Evolutionary conservation across 2,113 vertebrate species (phyloP), one percentile per base, ranked within the genome.

Genomic region (Microtus pennsylvanicus): DNA sequence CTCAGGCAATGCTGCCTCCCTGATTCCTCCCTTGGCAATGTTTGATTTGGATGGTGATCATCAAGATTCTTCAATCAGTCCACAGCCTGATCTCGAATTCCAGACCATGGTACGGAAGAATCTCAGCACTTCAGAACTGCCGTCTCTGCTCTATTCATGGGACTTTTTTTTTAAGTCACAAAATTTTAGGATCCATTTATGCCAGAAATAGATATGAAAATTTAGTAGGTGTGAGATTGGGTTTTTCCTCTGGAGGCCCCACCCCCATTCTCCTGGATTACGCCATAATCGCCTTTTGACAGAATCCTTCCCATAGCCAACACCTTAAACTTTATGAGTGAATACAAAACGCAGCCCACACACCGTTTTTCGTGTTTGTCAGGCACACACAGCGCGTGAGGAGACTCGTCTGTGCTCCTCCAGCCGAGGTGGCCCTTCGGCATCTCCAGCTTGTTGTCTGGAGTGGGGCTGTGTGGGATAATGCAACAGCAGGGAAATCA

Each of bases 181-280:
- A 95, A 89, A 94, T 96, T 97, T 96, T 93, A 95, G 95, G 89
- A 90, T 94, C 90, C 63, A 81, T 96, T 96, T 94, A 87, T 94
- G 67, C 86, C 87, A 74, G 63, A 96, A 96, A 91, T 87, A 96
- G 95, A 95, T 86, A 96, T 87, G 95, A 96, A 97, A 95, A 95
- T 98, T 94, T 95, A 96, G 82, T 96, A 96, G 90, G 89, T 95
- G 77, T 96, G 96, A 97, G 97, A 97, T 87, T 94, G 96, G 50
- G 92, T 89, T 92, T 95, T 93, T 91, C 90, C 82, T 97, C 92
- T 21, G 8, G 63, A 94, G 67, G 61, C 30, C 19, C 3, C 55
- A n/a, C 26, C 14, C 4, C 26, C 1, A 5, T 95, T 92, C 94
- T 94, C 95, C 26, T 21, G 86, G 95, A 77, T 94, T 91, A 94